A percentile compares a stretch with the other conserved stretches of the same genome.
Conservation (phyloP, 2,113 vertebrate genomes). For the Petrocephalus zakoni region DNA sequence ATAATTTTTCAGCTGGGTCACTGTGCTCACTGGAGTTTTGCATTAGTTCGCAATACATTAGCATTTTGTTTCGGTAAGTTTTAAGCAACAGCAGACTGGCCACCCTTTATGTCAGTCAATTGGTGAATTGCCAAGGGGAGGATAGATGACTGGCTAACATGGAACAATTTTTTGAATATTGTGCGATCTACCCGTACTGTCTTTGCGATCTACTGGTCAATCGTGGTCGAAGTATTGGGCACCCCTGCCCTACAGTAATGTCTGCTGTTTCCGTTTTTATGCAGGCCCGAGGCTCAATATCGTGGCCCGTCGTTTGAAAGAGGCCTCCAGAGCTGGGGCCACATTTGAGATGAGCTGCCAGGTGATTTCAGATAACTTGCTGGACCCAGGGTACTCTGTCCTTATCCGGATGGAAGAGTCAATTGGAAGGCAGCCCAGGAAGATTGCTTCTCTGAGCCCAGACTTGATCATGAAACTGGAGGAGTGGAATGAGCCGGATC, state of each 20-base stretch:
- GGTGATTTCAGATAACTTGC: slow-evolving; percentile 73
- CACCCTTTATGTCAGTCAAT: too few species aligned
- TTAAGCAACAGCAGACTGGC: too few species aligned
- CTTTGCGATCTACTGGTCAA: too few species aligned
- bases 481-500: slow-evolving; percentile 67
- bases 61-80: too few species aligned
- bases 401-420: slow-evolving; percentile 73
- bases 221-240: too few species aligned
- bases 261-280: neutral
- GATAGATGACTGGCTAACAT: too few species aligned
- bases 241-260: neutral
- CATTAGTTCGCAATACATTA: too few species aligned
- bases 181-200: too few species aligned
- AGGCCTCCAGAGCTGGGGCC: slow-evolving; percentile 77
- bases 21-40: too few species aligned
- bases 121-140: too few species aligned
- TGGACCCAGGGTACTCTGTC: slow-evolving; percentile 76
- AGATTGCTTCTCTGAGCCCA: slow-evolving; percentile 77
- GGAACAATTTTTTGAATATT: too few species aligned
- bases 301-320: slow-evolving; percentile 63
- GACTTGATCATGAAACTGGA: slow-evolving; percentile 77
- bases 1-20: too few species aligned
- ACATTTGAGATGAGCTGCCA: slow-evolving; percentile 92
- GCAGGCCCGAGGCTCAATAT: slow-evolving; percentile 42
- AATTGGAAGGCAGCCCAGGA: slow-evolving; percentile 52